Evolutionary conservation across 2,797 vertebrate species (phyloP), one percentile per base, ranked within the genome.

Genomic region (Cyprinella venusta): DNA sequence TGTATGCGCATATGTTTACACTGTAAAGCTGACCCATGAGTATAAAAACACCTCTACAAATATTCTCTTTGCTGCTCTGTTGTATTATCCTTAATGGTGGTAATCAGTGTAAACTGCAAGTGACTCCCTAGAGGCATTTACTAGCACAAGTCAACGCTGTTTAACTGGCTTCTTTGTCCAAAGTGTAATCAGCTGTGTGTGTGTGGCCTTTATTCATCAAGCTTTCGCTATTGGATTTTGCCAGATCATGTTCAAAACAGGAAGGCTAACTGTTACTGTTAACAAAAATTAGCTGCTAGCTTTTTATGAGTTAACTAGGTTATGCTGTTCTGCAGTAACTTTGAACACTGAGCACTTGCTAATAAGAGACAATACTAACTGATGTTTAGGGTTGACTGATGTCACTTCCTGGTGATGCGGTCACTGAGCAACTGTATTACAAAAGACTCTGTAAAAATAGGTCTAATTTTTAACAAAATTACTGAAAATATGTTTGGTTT

Each of bases 151-250:
- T 12, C 42, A 76, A 52, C 9, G 8, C 52, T 68, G 52, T 76
- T 82, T 76, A 76, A 76, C 50, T 59, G 71, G 38, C 33, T 67
- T 76, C 81, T 82, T 76, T 82, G 72, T 82, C 15, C 38, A 59
- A 59, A 69, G 50, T 76, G 36, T 82, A 59, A 54, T 59, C 72
- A 82, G 72, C 80, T 82, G 81, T 76, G 64, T 69, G 81, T 76
- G 63, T 61, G 72, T 48, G 45, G 50, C 52, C 50, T 76, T 64
- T 76, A 67, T 69, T 59, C 13, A 76, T 69, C 21, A 3, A 81
- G 42, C n/a, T n/a, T n/a, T n/a, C 26, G 8, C n/a, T 75, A 36
- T 40, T 38, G 70, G 26, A 69, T 82, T 82, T 77, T 75, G 76
- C 78, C 68, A 50, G 26, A 83, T 70, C 78, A 70, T 70, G 67